These are phyloP conservation scores for Tachysurus vachellii DNA, from an alignment of 2,113 vertebrate genomes.

Conservation along the genomic window DNA sequence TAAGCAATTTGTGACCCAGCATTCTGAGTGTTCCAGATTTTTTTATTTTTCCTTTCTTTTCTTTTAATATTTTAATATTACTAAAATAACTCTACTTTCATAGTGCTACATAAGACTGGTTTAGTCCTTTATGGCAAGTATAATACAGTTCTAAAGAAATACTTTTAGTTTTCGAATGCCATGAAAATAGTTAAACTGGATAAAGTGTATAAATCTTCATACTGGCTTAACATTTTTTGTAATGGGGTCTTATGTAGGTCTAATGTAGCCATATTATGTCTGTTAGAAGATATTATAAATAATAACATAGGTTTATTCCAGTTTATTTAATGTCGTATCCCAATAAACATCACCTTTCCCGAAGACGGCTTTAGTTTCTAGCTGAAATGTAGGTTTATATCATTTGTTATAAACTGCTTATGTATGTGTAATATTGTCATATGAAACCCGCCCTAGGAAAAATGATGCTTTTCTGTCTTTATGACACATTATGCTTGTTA, in stretches of 20 bases:
- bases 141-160: not conserved
- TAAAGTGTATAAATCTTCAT: no score
- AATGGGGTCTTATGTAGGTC: no score
- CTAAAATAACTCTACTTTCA: not conserved
- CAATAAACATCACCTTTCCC: not conserved
- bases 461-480: not conserved
- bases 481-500: not conserved
- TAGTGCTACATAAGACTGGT: not conserved
- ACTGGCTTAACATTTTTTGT: no score
- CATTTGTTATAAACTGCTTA: not conserved
- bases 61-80: not conserved
- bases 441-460: not conserved
- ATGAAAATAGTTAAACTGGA: no score
- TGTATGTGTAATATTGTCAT: not conserved
- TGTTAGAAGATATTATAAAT: no score
- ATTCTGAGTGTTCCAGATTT: not conserved
- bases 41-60: not conserved
- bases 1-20: not conserved
- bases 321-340: not conserved
- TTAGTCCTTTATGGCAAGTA: not conserved
- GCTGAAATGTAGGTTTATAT: not conserved
- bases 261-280: no score
- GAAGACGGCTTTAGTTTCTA: not conserved
- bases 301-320: not conserved
- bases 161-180: no score